phyloP scores from a whole-genome alignment of 2,888 invertebrate genomes.

The Aethes cnicana region DNA sequence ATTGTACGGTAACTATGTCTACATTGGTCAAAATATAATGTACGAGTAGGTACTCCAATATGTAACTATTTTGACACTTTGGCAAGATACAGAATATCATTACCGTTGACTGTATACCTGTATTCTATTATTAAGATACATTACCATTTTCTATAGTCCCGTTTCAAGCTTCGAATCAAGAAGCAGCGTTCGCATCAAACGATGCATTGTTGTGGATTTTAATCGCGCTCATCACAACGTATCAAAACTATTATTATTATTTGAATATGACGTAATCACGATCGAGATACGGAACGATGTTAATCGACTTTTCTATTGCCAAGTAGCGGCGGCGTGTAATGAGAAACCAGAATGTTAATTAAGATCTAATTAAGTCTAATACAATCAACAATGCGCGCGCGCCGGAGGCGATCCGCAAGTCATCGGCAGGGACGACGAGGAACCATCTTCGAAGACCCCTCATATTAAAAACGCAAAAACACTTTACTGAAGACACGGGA shows the following conservation, averaged over 20 bases:
- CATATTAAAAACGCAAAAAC: no score
- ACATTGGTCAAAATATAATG: no score
- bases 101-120: no score
- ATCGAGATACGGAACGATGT: slow-evolving; percentile 67
- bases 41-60: no score
- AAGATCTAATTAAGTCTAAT: slow-evolving; percentile 82
- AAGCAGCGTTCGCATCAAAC: slow-evolving; percentile 9
- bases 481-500: slow-evolving; percentile 36
- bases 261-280: slow-evolving; percentile 49
- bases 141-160: not conserved
- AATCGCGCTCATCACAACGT: slow-evolving; percentile 25
- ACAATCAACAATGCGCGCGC: slow-evolving; percentile 81
- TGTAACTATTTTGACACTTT: no score
- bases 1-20: no score
- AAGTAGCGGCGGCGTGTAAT: slow-evolving; percentile 78
- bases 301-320: slow-evolving; percentile 76
- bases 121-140: no score
- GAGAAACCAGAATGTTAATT: slow-evolving; percentile 82
- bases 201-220: slow-evolving; percentile 21
- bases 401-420: slow-evolving; percentile 78
- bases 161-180: slow-evolving; percentile 1
- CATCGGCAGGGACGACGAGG: slow-evolving; percentile 64
- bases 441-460: slow-evolving; percentile 53
- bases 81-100: no score
- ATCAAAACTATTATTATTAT: slow-evolving; percentile 32